Conservation (phyloP, 2,888 invertebrate genomes). For the Zaprionus obscuricornis region DNA sequence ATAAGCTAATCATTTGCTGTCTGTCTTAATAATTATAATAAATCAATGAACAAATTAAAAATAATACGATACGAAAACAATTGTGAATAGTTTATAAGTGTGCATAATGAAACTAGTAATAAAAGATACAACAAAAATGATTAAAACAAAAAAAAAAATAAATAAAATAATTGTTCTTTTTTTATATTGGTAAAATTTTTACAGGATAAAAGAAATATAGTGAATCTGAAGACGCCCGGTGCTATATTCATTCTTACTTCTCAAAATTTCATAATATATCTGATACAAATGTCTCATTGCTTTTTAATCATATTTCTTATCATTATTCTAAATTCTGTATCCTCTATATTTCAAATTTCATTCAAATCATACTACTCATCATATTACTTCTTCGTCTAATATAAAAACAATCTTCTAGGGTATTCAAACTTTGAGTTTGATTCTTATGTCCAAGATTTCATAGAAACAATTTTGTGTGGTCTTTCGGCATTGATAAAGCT, state of each 20-base stretch:
- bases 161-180: background rate
- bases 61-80: slow-evolving; percentile 55
- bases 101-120: slow-evolving; percentile 68
- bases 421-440: background rate
- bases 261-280: no score
- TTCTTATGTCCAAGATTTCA: slow-evolving; percentile 13
- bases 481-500: slow-evolving; percentile 63
- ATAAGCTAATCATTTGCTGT: slow-evolving; percentile 51
- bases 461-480: slow-evolving; percentile 60
- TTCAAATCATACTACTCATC: no score
- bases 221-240: no score
- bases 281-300: no score
- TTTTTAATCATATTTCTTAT: no score
- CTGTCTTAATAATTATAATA: slow-evolving; percentile 47
- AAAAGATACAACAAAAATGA: slow-evolving; percentile 54
- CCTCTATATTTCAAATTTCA: no score
- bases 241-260: no score
- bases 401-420: background rate
- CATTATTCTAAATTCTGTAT: no score
- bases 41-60: no score
- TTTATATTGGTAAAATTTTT: background rate
- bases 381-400: no score
- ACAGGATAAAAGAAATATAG: no score
- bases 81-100: slow-evolving; percentile 74
- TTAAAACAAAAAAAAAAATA: slow-evolving; percentile 21